phyloP scores from a whole-genome alignment of 2,888 invertebrate genomes.

The Anorthoa munda region DNA sequence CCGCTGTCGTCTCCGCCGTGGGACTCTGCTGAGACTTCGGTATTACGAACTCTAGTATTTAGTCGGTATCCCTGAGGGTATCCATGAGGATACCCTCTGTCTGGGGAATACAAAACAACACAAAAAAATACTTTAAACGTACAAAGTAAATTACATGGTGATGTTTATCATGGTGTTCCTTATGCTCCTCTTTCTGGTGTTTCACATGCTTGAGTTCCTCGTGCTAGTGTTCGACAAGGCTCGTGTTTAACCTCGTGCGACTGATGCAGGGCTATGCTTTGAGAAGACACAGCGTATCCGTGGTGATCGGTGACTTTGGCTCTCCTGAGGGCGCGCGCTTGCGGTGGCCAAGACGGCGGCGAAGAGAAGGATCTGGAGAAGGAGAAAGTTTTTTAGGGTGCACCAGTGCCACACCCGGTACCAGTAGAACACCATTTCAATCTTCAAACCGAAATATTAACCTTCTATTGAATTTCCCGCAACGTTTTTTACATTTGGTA shows the following conservation, averaged over 20 bases:
- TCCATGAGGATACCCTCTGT: too few species aligned
- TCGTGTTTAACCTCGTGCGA: constrained; percentile 43
- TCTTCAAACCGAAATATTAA: too few species aligned
- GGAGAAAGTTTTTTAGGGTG: not conserved
- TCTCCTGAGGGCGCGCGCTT: constrained; percentile 69
- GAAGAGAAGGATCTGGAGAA: constrained; percentile 65
- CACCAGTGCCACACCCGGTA: too few species aligned
- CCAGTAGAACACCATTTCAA: too few species aligned
- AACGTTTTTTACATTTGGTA: too few species aligned
- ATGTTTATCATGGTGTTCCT: constrained; percentile 55
- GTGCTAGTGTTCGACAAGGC: constrained; percentile 13
- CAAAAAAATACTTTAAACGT: constrained; percentile 62
- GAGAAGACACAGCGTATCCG: constrained; percentile 70
- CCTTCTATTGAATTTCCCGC: too few species aligned
- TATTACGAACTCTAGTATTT: too few species aligned
- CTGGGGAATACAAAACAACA: too few species aligned
- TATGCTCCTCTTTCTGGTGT: constrained; percentile 50
- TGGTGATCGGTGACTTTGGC: constrained; percentile 65
- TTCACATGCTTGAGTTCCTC: constrained; percentile 4
- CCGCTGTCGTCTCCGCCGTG: too few species aligned
- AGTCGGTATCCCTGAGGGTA: too few species aligned
- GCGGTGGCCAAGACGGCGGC: constrained; percentile 61
- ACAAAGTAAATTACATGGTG: constrained; percentile 77
- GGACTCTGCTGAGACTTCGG: too few species aligned
- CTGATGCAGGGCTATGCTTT: constrained; percentile 75